Base-by-base conservation (phyloP, 2,888 invertebrate species). In the Yponomeuta malinellus region DNA sequence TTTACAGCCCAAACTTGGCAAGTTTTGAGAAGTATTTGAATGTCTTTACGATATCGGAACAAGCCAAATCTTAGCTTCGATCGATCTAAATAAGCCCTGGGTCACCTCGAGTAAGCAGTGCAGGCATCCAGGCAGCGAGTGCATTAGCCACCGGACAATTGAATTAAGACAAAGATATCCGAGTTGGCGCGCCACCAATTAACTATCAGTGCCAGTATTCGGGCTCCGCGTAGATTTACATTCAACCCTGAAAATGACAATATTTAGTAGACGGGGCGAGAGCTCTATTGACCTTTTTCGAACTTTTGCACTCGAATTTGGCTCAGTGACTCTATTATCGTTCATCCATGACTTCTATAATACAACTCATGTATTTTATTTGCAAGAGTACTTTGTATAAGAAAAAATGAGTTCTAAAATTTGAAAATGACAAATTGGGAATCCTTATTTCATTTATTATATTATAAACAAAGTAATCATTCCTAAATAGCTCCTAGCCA, bases 101-200 rank as follows among this genome's bases (percentile, higher is more conserved):
- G 12, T 52, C 10, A 52, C 10, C 12, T 12, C 12, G 52, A 59
- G 15, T 15, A 59, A 59, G 52, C 52, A 59, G 15, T 15, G 15
- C 2, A 59, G 52, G 52, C 52, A 59, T 59, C 52, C 15, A 59
- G 52, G 52, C 52, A 59, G 76, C 76, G 76, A 82, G 82, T 83
- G 81, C 85, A 85, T 86, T 85, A 84, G 83, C 81, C 78, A 75
- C 79, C 78, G 82, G 81, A 82, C 82, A 84, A 88, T 87, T 82
- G 82, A 83, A 85, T 88, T 88, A 85, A 86, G 85, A 84, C 84
- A 86, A 83, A 81, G 84, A 82, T 85, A 85, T 82, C 83, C 79
- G 80, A 84, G 80, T 83, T 90, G 89, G 88, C 90, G 83, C 83
- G 79, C 81, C 78, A 89, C 89, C 89, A 90, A 88, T 87, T 86